Evolutionary conservation across 2,113 vertebrate genomes (phyloP), one percentile per base, ranked within the genome.

Genomic region (Thalassoma bifasciatum): DNA sequence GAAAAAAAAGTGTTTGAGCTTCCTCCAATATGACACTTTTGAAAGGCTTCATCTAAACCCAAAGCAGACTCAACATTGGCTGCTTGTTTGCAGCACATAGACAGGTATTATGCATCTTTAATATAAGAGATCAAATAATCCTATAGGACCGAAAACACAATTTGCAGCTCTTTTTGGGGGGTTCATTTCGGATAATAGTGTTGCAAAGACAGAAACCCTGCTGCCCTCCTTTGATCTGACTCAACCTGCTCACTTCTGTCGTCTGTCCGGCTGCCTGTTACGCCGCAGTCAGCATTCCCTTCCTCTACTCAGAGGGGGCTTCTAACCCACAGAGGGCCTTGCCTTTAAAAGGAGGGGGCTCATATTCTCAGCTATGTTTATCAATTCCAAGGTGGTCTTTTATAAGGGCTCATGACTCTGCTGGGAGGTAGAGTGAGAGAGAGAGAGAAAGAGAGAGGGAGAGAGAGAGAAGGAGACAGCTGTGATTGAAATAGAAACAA

Each of bases 301-400:
- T 26, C 72, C 61, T 87, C 66, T 66, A 82, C 85, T 79, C 78
- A 38, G 82, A 79, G 14, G 14, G 14, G 17, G 6, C 44, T 17
- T 17, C 9, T 84, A 62, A 12, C 73, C 61, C 69, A 44, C 71
- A 58, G 79, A 73, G 70, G 71, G 70, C 63, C 74, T 73, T 94
- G 91, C 83, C 93, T 94, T 94, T 94, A 93, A 93, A 94, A 86
- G 94, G 92, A 89, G 58, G 75, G 82, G 83, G 85, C 87, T 92
- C 90, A 88, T 92, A 90, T 94, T 92, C 91, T 92, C 87, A 77
- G 89, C 91, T 89, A 90, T 81, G 82, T 94, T 90, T 91, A 88
- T 94, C 90, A 83, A 92, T 94, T 93, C 90, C 92, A 92, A 88
- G 90, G 84, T 72, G 74, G 88, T 84, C 85, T 86, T 91, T 90